These are phyloP conservation scores for Aporophyla lueneburgensis DNA, from an alignment of 2,888 invertebrate genomes.

Conservation along the genomic window DNA sequence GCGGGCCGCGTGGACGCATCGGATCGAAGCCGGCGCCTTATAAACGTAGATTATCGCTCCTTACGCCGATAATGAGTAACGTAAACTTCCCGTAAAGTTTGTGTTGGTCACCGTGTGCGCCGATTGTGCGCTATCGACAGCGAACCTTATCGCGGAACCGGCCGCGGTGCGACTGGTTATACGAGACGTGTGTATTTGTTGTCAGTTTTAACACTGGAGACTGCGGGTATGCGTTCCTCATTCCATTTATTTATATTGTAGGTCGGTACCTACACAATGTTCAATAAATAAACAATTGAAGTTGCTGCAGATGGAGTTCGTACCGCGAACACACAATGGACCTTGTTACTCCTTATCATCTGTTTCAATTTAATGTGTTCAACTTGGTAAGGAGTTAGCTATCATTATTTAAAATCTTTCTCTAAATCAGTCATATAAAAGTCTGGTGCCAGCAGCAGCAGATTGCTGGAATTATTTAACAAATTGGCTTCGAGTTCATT, in stretches of 20 bases:
- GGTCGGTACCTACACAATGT: slow-evolving; percentile 79
- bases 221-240: slow-evolving; percentile 79
- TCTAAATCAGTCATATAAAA: slow-evolving; percentile 3
- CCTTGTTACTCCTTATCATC: slow-evolving; percentile 59
- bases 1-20: slow-evolving; percentile 60
- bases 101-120: slow-evolving; percentile 74
- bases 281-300: slow-evolving; percentile 82
- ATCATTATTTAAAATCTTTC: neutral
- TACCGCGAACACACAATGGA: slow-evolving; percentile 68
- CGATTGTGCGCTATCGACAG: slow-evolving; percentile 77
- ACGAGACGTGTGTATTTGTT: slow-evolving; percentile 75
- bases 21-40: slow-evolving; percentile 71
- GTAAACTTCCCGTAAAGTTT: slow-evolving; percentile 82
- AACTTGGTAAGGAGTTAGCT: slow-evolving; percentile 21
- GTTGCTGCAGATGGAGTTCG: slow-evolving; percentile 72
- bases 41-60: slow-evolving; percentile 82
- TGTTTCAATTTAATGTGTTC: slow-evolving; percentile 29
- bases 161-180: slow-evolving; percentile 77
- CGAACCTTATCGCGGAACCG: slow-evolving; percentile 82
- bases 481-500: slow-evolving; percentile 2
- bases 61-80: slow-evolving; percentile 83
- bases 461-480: slow-evolving; percentile 4
- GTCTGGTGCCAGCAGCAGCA: neutral
- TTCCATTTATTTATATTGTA: slow-evolving; percentile 76
- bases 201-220: slow-evolving; percentile 75